Percentiles rank a stretch among this genome's conserved stretches.
Conservation (phyloP, 2,888 invertebrate species). For the Pristionchus arcanus region DNA sequence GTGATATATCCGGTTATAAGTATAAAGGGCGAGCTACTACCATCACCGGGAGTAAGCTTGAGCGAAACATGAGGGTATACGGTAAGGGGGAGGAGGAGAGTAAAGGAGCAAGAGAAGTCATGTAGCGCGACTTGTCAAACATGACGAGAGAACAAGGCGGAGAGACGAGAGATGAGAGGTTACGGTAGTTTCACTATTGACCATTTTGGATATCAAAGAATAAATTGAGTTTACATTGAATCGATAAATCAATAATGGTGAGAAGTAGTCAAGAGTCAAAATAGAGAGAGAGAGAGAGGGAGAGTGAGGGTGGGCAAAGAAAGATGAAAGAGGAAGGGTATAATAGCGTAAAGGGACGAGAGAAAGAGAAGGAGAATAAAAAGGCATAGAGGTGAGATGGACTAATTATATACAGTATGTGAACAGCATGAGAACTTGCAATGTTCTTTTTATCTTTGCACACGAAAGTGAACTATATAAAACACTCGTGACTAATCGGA, state of each 20-base stretch:
- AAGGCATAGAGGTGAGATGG: conserved; percentile 31
- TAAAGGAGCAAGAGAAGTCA: conserved; percentile 31
- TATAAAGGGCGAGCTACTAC: background rate
- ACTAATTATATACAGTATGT: conserved; percentile 47
- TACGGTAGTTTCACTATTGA: conserved; percentile 12
- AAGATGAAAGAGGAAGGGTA: conserved; percentile 45
- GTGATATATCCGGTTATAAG: background rate
- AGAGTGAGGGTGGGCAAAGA: conserved; percentile 16
- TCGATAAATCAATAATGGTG: conserved; percentile 36
- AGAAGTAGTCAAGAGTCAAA: conserved; percentile 45
- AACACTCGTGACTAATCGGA: background rate
- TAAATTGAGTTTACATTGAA: background rate
- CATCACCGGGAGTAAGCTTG: background rate
- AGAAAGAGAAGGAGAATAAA: conserved; percentile 6
- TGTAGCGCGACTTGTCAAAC: conserved; percentile 51
- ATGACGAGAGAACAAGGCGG: conserved; percentile 45
- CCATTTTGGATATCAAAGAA: background rate
- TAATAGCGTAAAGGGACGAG: conserved; percentile 48
- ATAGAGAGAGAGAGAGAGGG: conserved; percentile 21
- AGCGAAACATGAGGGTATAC: background rate
- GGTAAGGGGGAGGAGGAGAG: conserved; percentile 42
- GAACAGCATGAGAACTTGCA: conserved; percentile 8
- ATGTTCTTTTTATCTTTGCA: background rate
- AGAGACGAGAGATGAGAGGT: background rate
- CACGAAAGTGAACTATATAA: background rate